phyloP scores from a whole-genome alignment of 2,113 vertebrate genomes.

The Pachyramphus minor region DNA sequence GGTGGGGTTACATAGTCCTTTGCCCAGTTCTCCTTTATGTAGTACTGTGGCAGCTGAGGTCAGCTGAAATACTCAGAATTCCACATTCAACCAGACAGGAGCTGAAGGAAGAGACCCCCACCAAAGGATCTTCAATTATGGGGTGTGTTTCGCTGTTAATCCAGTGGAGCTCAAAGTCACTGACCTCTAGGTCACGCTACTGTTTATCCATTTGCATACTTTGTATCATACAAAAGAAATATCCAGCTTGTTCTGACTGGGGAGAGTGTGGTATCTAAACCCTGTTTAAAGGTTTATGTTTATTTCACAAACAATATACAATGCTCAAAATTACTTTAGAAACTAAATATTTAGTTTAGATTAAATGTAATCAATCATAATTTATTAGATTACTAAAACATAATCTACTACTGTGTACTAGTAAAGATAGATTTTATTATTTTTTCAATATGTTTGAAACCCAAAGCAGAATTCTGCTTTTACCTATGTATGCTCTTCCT shows the following conservation, averaged over 20 bases:
- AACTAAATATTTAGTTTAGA: background rate
- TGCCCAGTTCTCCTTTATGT: background rate
- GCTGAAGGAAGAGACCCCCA: background rate
- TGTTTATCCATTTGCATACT: background rate
- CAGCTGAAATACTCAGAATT: background rate
- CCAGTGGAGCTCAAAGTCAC: background rate
- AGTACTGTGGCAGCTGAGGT: background rate
- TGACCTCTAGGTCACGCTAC: background rate
- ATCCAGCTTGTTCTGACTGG: background rate
- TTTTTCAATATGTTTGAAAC: background rate
- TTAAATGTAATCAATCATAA: background rate
- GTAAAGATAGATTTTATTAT: rapidly evolving
- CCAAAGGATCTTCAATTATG: background rate
- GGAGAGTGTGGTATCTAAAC: background rate
- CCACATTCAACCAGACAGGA: background rate
- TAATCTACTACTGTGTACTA: background rate
- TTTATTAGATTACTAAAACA: background rate
- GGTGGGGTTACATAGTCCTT: background rate
- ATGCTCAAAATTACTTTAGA: background rate
- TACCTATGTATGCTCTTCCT: background rate
- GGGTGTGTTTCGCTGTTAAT: background rate
- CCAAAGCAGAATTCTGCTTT: background rate
- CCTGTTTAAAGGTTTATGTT: background rate
- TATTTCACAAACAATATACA: background rate
- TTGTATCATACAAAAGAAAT: background rate